A percentile compares a stretch with the other conserved stretches of the same genome.
Conservation (phyloP, 2,113 vertebrate genomes). For the Casuarius casuarius region DNA sequence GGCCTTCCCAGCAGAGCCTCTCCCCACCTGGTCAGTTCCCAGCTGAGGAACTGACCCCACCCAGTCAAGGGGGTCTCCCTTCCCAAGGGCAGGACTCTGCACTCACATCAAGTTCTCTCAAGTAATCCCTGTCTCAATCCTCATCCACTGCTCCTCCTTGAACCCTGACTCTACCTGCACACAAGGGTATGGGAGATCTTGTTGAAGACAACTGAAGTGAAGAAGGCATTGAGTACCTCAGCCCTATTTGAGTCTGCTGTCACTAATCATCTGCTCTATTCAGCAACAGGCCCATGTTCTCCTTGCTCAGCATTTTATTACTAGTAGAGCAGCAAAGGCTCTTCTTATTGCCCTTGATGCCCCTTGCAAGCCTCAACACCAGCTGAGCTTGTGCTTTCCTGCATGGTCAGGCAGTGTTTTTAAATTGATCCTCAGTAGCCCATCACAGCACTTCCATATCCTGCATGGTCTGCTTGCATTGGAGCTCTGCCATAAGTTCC, state of each 20-base stretch:
- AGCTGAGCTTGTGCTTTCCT: background rate
- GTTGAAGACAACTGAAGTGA: background rate
- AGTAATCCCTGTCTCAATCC: background rate
- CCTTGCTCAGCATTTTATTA: background rate
- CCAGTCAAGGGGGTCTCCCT: background rate
- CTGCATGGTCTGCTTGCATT: background rate
- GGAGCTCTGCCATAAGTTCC: background rate
- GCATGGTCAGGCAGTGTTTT: background rate
- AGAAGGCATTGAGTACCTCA: background rate
- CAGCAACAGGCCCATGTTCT: background rate
- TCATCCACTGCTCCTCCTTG: background rate
- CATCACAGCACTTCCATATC: background rate
- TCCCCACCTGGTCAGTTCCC: background rate
- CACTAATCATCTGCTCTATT: background rate
- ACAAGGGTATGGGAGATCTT: background rate
- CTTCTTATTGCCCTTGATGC: background rate
- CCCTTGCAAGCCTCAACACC: background rate
- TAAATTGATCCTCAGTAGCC: background rate
- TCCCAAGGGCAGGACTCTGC: background rate
- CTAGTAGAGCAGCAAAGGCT: too few relatives aligned
- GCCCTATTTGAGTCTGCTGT: too few relatives aligned
- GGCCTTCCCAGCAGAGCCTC: background rate
- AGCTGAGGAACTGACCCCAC: too few relatives aligned
- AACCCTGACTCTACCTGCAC: background rate
- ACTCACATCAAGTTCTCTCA: fast-evolving